Evolutionary conservation across 2,888 invertebrate genomes (phyloP).

Genomic region (Polydrusus pterygomalis): DNA sequence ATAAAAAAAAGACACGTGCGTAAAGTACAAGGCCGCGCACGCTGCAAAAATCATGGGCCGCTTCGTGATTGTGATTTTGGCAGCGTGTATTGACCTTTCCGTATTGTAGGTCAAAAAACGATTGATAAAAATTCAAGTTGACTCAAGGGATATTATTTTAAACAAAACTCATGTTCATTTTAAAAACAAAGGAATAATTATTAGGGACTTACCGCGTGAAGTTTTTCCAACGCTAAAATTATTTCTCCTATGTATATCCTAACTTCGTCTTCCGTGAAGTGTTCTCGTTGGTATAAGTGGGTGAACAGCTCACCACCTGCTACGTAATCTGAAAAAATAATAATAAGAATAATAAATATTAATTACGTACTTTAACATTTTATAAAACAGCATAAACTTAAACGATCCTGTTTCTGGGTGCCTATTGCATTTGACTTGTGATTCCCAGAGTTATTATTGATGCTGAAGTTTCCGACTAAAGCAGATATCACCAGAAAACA

Average conservation of each 20-base stretch:
- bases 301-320: constrained; percentile 98
- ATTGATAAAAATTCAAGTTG: not conserved
- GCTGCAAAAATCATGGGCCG: not conserved
- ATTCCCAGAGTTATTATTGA: constrained; percentile 3
- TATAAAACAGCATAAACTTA: no score
- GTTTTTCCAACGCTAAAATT: constrained; percentile 93
- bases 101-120: not conserved
- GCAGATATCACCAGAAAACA: not conserved
- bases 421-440: no score
- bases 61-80: not conserved
- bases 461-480: not conserved
- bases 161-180: not conserved
- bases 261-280: constrained; percentile 93
- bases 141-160: not conserved
- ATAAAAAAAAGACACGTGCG: not conserved
- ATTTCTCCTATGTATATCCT: constrained; percentile 97
- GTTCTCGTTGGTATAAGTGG: constrained; percentile 94
- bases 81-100: not conserved
- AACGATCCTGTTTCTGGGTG: no score
- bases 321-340: constrained; percentile 92
- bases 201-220: constrained; percentile 86
- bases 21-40: not conserved
- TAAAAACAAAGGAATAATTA: not conserved
- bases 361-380: no score
- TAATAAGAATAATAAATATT: no score